Base-by-base conservation (phyloP, 1,140 invertebrate genomes). In the Drosophila novamexicana region DNA sequence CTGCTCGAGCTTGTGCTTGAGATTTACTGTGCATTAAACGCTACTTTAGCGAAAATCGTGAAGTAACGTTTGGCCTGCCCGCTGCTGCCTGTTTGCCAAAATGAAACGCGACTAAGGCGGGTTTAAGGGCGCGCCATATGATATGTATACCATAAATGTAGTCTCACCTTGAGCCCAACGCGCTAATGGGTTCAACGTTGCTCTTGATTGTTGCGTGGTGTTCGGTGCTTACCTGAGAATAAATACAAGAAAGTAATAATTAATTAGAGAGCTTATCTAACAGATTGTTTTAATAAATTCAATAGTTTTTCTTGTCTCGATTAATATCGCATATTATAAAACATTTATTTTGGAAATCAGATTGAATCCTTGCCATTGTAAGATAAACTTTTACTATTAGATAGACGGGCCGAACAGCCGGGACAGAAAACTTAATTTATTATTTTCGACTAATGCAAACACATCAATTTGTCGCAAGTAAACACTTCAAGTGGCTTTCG, bases 381-480 rank as follows among this genome's bases (percentile, higher is more conserved):
- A 22, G 47, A 1, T 7, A 18, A 9, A 9, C 56, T 34, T 44
- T 42, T 16, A n/a, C 7, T n/a, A 42, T 12, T 34, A 18, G 4
- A 59, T 59, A 74, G 56, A 34, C 16, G 44, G 32, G 0, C 8
- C 7, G 22, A 42, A 67, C 58, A 52, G 52, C 12, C 39, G 49
- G 12, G 42, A 6, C 36, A 40, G 63, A 79, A 71, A 88, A 88
- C 79, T 86, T 80, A 74, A 86, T 86, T 86, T 89, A 86, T 86
- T 86, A 89, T 86, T 88, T 83, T 73, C 62, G 71, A 61, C 83
- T 86, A 83, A 75, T 77, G 84, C 77, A 86, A 86, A 86, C 83
- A 86, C 83, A 86, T 86, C 83, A 89, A 86, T 86, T 86, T 89
- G 84, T 86, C 76, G 84, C 83, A 86, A 83, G 79, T 82, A 86